Percentiles rank a stretch among this genome's conserved stretches.
These are phyloP conservation scores for Pachliopta kotzebuea DNA, from an alignment of 2,888 invertebrate species.

Conservation along the genomic window DNA sequence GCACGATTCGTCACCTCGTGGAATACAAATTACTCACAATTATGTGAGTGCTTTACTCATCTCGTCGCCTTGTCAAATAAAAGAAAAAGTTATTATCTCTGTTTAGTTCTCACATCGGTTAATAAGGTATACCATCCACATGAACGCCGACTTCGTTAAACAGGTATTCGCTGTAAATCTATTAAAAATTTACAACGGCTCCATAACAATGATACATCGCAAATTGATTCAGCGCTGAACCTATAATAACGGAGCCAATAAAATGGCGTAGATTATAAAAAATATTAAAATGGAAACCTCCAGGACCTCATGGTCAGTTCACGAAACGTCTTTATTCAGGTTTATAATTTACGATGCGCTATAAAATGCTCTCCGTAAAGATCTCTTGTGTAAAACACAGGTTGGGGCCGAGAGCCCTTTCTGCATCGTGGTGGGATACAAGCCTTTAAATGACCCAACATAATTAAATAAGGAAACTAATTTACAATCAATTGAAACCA, in stretches of 20 bases:
- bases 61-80: too few relatives aligned
- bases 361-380: slow-evolving; percentile 70
- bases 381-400: slow-evolving; percentile 68
- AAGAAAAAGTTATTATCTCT: slow-evolving; percentile 12
- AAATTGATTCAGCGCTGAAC: slow-evolving; percentile 67
- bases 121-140: slow-evolving; percentile 2
- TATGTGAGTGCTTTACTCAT: too few relatives aligned
- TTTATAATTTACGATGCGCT: slow-evolving; percentile 63
- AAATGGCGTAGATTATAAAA: slow-evolving; percentile 63
- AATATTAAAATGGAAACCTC: slow-evolving; percentile 70
- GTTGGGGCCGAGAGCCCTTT: slow-evolving; percentile 52
- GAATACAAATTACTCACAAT: too few relatives aligned
- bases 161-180: slow-evolving; percentile 6
- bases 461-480: slow-evolving; percentile 4
- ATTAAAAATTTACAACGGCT: slow-evolving; percentile 22
- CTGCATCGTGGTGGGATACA: slow-evolving; percentile 38
- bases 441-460: slow-evolving; percentile 55
- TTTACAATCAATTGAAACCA: too few relatives aligned
- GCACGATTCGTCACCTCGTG: too few relatives aligned
- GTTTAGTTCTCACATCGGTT: slow-evolving; percentile 3
- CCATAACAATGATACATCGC: slow-evolving; percentile 28
- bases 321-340: slow-evolving; percentile 75
- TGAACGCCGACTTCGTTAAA: not conserved
- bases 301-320: slow-evolving; percentile 50
- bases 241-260: slow-evolving; percentile 53